Evolutionary conservation across 1,140 invertebrate genomes (phyloP).

Genomic region (Drosophila mauritiana): DNA sequence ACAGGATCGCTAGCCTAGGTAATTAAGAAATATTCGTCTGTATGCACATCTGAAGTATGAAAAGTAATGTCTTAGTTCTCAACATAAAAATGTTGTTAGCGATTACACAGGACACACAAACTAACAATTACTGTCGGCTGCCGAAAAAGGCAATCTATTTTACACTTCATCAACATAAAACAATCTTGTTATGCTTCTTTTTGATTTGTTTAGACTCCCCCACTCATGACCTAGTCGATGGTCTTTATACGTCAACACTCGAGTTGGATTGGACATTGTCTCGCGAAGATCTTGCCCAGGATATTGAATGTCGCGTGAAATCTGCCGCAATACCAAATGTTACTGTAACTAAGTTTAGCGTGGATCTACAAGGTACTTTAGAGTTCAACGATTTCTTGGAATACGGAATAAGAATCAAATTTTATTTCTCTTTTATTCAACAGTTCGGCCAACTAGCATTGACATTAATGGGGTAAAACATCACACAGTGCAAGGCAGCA

Average conservation of each 20-base stretch:
- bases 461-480: conserved; percentile 89
- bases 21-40: no score
- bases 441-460: conserved; percentile 91
- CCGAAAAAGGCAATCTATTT: no score
- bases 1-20: no score
- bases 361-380: conserved; percentile 91
- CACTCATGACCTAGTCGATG: conserved; percentile 85
- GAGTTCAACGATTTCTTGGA: no score
- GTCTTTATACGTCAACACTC: conserved; percentile 88
- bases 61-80: no score
- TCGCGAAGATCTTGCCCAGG: conserved; percentile 90
- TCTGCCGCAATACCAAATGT: conserved; percentile 88
- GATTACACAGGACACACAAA: no score
- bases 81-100: no score
- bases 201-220: conserved; percentile 61
- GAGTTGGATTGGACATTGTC: conserved; percentile 89
- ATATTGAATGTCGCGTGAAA: conserved; percentile 91
- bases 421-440: conserved; percentile 59
- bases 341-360: conserved; percentile 86
- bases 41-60: no score
- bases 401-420: no score
- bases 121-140: no score
- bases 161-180: no score
- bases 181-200: neutral
- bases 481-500: conserved; percentile 91